Evolutionary conservation across 2,113 vertebrate genomes (phyloP).

Genomic region (Hippoglossus stenolepis): DNA sequence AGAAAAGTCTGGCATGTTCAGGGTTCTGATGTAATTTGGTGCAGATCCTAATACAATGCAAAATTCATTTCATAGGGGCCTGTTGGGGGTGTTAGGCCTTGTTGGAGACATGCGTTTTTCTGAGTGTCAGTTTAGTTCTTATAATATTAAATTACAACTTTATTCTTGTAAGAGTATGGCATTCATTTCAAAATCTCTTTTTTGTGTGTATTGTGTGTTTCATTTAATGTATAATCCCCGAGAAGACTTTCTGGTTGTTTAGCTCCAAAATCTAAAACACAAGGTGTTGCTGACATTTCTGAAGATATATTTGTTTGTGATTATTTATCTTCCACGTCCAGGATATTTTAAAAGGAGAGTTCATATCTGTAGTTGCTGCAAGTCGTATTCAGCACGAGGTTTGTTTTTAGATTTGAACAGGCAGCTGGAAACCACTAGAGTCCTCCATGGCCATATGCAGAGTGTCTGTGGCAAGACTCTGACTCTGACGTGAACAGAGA

Average conservation of each 20-base stretch:
- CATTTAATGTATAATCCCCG: too few species aligned
- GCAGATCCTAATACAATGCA: too few species aligned
- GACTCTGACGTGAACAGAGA: slow-evolving; percentile 28
- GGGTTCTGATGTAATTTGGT: too few species aligned
- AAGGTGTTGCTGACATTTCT: slow-evolving; percentile 1
- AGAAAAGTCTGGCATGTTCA: too few species aligned
- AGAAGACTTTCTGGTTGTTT: not conserved
- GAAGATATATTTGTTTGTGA: not conserved
- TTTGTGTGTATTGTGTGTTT: too few species aligned
- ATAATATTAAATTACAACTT: too few species aligned
- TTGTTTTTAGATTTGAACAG: slow-evolving; percentile 67
- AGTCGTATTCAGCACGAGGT: slow-evolving; percentile 31
- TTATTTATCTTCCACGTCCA: not conserved
- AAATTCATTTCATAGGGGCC: too few species aligned
- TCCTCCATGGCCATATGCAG: slow-evolving; percentile 44
- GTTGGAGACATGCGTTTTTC: too few species aligned
- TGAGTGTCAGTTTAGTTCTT: too few species aligned
- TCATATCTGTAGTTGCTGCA: not conserved
- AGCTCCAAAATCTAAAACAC: not conserved
- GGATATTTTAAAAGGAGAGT: not conserved
- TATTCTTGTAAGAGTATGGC: too few species aligned
- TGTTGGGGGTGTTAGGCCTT: too few species aligned
- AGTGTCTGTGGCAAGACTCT: slow-evolving; percentile 27
- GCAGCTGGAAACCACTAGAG: slow-evolving; percentile 49
- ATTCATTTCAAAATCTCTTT: too few species aligned